Evolutionary conservation across 2,113 vertebrate species (phyloP), one percentile per base, ranked within the genome.

Genomic region (Pelobates fuscus): DNA sequence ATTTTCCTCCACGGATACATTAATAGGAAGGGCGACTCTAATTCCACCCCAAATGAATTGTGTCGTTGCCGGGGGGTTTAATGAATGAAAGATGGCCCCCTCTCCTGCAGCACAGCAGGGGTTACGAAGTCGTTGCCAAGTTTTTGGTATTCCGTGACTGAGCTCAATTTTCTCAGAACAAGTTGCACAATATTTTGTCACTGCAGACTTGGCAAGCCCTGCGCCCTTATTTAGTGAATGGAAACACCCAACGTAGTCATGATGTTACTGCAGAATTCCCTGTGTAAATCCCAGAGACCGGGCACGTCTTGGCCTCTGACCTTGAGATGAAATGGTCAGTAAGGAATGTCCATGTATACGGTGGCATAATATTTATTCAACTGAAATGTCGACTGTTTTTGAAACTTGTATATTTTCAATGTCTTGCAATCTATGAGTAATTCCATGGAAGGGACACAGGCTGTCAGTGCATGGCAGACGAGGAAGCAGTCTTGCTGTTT

Each of bases 131-230:
- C 21, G 21, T 8, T 43, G 71, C 62, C 71, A 74, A 57, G 61
- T 66, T 65, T 44, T 57, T 49, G 44, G 20, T 7, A 41, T 58
- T n/a, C 23, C 62, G 49, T 65, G 62, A 57, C 71, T 74, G 29
- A 49, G 23, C 61, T 74, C 71, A 57, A 43, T 74, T 57, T 57
- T 44, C 30, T n/a, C 37, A 21, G 41, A 55, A 32, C 21, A 21
- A 15, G 20, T 74, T 65, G 52, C 49, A 25, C 62, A 66, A 66
- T 66, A 37, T 66, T 49, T 66, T 66, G 27, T 74, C 49, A 43
- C 62, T 74, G 49, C 17, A 43, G 61, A 44, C 71, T 74, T 65
- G 71, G 71, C 71, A 57, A 57, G 17, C 30, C 11, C 30, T 43
- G 23, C 23, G n/a, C 18, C 61, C 61, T 57, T 26, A 55, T 58